Percentiles rank a stretch among this genome's conserved stretches.
These are phyloP conservation scores for Engystomops pustulosus DNA, from an alignment of 2,113 vertebrate species.

Conservation along the genomic window DNA sequence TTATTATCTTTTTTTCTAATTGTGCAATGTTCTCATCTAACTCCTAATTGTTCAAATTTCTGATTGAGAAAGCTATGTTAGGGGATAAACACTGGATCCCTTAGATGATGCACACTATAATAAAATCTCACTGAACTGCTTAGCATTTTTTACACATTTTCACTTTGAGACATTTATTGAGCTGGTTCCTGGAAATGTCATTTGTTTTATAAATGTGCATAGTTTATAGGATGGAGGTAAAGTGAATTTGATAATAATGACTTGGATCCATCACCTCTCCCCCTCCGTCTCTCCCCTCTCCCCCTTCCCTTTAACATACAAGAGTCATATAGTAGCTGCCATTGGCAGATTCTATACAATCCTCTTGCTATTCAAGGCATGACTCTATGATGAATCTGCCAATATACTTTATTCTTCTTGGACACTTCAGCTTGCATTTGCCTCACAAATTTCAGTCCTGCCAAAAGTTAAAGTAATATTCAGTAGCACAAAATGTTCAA, in stretches of 20 bases:
- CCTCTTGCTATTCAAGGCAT: conserved; percentile 26
- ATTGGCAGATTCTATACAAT: conserved; percentile 33
- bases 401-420: conserved; percentile 37
- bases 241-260: conserved; percentile 38
- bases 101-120: not conserved
- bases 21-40: no score
- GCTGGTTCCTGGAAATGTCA: conserved; percentile 22
- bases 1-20: no score
- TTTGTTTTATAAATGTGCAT: conserved; percentile 38
- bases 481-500: conserved; percentile 61
- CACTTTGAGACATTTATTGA: conserved; percentile 29
- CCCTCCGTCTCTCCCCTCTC: not conserved
- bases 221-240: not conserved
- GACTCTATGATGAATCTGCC: conserved; percentile 19
- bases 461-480: conserved; percentile 33
- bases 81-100: not conserved
- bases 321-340: conserved; percentile 20
- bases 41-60: no score
- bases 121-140: not conserved
- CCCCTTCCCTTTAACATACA: not conserved
- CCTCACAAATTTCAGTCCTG: conserved; percentile 13
- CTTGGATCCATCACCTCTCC: not conserved
- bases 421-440: conserved; percentile 11
- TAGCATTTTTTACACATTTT: conserved; percentile 8
- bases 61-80: not conserved